These are phyloP conservation scores for Scyliorhinus canicula DNA, from an alignment of 2,797 vertebrate species.

Conservation along the genomic window DNA sequence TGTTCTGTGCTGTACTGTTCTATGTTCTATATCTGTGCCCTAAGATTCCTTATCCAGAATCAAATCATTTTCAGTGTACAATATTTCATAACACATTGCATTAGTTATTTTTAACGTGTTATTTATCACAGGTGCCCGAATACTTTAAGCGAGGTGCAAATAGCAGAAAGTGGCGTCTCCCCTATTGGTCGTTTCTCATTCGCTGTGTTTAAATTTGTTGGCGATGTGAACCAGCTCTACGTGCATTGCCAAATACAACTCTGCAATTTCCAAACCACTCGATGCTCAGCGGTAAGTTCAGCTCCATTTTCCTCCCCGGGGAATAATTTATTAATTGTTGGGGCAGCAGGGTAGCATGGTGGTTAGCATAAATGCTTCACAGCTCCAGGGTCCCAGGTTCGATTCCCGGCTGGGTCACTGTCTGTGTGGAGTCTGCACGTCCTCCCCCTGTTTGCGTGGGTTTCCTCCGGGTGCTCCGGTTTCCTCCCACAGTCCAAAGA, in stretches of 20 bases:
- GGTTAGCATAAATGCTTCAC: too few species aligned
- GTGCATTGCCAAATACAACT: slow-evolving; percentile 52
- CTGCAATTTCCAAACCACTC: slow-evolving; percentile 44
- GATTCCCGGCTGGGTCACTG: too few species aligned
- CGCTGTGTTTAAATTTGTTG: slow-evolving; percentile 48
- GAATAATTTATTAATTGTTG: not conserved
- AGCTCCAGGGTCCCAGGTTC: too few species aligned
- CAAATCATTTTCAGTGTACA: not conserved
- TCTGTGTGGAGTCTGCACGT: too few species aligned
- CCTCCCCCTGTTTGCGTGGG: too few species aligned
- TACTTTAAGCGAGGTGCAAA: slow-evolving; percentile 40
- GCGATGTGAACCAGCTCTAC: slow-evolving; percentile 45
- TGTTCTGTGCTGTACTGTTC: too few species aligned
- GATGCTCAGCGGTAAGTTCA: slow-evolving; percentile 48
- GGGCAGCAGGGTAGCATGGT: too few species aligned
- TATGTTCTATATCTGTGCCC: too few species aligned
- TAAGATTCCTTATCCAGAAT: too few species aligned
- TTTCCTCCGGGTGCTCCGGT: too few species aligned
- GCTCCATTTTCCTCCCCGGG: not conserved
- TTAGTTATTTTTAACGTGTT: not conserved
- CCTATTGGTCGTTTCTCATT: slow-evolving; percentile 52
- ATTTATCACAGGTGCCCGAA: slow-evolving; percentile 52
- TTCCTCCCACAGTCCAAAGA: too few species aligned
- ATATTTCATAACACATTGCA: not conserved
- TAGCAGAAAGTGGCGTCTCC: slow-evolving; percentile 51